Evolutionary conservation across 1,140 invertebrate species (phyloP), one percentile per base, ranked within the genome.

Genomic region (Wasmannia auropunctata): DNA sequence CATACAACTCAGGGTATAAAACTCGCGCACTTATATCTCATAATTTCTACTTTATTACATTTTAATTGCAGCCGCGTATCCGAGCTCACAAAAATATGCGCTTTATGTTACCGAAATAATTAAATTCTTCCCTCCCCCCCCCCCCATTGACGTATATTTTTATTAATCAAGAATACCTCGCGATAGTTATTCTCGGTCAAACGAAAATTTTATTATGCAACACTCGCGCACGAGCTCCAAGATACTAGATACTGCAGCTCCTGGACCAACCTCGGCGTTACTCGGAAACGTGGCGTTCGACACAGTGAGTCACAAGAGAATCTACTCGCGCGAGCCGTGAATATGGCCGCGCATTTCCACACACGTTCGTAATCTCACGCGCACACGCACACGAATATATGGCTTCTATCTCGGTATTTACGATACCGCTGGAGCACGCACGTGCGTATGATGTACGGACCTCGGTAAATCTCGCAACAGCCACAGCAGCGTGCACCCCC

Each of bases 361-460:
- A 80, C 62, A 22, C 51, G 31, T 28, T 46, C 31, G 31, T 51
- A 67, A 79, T 67, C 77, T 34, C 62, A 6, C 54, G 31, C 19
- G 6, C 46, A 10, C 31, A 28, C 65, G 3, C 28, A 16, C n/a
- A 58, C 85, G 34, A 56, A 34, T 58, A 37, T 49, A 62, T 43
- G 60, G 54, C 28, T 37, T 76, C 69, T 56, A 65, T 86, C 70
- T 83, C 70, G 46, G 22, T 79, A 85, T 89, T 90, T 85, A 85
- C 85, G 88, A 87, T 89, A 85, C 75, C 85, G 70, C 31, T 46
- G 67, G 56, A 79, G 69, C 89, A 89, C 88, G 89, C 89, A 89
- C 89, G 89, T 90, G 88, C 86, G 86, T 90, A 90, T 90, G 88
- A 89, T 90, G 85, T 87, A 89, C 89, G 85, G 56, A 67, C 75